Conservation (phyloP, 2,797 vertebrate genomes). For the Vireo griseus region DNA sequence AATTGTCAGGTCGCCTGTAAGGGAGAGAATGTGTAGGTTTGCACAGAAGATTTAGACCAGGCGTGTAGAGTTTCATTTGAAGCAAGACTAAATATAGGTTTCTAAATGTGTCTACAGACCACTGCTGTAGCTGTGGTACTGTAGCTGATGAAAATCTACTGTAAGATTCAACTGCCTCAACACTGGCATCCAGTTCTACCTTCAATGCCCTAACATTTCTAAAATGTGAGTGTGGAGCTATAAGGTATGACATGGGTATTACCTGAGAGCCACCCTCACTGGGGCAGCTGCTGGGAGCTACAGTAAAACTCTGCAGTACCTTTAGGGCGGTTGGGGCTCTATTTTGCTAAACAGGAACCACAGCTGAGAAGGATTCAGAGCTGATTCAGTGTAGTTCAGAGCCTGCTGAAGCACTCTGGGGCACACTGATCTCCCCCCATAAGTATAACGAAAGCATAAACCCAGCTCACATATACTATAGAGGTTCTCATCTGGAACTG, state of each 20-base stretch:
- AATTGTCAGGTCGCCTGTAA: neutral
- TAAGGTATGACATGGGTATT: neutral
- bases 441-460: neutral
- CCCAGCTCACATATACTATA: neutral
- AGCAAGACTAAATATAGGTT: neutral
- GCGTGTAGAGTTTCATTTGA: neutral
- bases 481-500: neutral
- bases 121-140: neutral
- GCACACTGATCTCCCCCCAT: neutral
- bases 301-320: neutral
- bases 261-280: neutral
- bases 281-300: neutral
- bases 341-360: neutral
- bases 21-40: neutral
- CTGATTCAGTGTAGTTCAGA: neutral
- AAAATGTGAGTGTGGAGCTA: fast-evolving
- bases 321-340: neutral
- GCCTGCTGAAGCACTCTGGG: neutral
- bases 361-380: neutral
- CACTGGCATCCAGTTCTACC: neutral
- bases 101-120: neutral
- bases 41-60: neutral
- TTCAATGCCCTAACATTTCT: neutral
- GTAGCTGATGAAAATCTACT: neutral
- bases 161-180: neutral